A percentile compares a stretch with the other conserved stretches of the same genome.
These are phyloP conservation scores for Rhyacophila evoluta DNA, from an alignment of 2,888 invertebrate species.

Conservation along the genomic window DNA sequence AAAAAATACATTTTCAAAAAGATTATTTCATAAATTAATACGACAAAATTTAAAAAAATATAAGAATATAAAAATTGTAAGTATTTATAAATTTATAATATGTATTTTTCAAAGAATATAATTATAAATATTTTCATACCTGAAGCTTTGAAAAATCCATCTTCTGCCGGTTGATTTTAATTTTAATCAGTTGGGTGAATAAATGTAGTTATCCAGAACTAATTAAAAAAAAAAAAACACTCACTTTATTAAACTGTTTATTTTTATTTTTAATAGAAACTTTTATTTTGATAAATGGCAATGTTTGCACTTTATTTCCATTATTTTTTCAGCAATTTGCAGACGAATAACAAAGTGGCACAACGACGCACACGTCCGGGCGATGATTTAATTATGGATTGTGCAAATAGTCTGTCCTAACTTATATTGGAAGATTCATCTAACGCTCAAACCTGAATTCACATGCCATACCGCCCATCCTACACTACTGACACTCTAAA, in stretches of 20 bases:
- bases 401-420: conserved; percentile 51
- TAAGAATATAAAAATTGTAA: too few species aligned
- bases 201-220: neutral
- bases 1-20: too few species aligned
- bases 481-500: neutral
- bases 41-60: too few species aligned
- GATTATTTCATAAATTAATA: too few species aligned
- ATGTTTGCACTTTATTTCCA: neutral
- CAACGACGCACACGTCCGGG: conserved; percentile 38
- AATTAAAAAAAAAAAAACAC: neutral
- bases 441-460: conserved; percentile 34
- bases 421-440: conserved; percentile 51
- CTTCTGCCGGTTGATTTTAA: neutral
- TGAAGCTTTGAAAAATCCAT: neutral
- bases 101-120: too few species aligned
- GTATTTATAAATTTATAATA: too few species aligned
- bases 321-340: neutral
- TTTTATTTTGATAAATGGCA: neutral
- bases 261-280: neutral
- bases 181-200: neutral
- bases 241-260: neutral
- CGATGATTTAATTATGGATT: conserved; percentile 49
- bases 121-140: neutral
- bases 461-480: neutral
- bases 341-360: neutral